Base-by-base conservation (phyloP, 1,140 invertebrate species). In the Oncopeltus fasciatus region DNA sequence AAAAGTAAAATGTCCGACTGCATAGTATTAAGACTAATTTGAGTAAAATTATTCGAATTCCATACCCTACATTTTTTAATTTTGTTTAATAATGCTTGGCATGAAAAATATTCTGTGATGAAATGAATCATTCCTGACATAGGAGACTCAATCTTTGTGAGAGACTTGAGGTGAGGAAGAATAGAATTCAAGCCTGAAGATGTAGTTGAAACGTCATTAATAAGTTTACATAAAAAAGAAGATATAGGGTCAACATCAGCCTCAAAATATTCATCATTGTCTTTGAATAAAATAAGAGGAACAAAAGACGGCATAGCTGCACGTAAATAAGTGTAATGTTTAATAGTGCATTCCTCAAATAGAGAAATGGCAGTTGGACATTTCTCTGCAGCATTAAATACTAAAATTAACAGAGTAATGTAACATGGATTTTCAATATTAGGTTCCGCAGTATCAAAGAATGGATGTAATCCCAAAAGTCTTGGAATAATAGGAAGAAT, bases 361-460 rank as follows among this genome's bases (percentile, higher is more conserved):
- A 98, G 76, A 31, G 92, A 86, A 63, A 90, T 77, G 80, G 98
- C 94, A 28, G 92, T 91, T 24, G 88, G 86, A 73, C 90, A 88
- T 70, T 88, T 81, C 65, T 87, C 80, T 1, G 95, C 94, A 26
- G 94, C 93, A 77, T 98, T 99, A 67, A 98, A 85, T 26, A 98
- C 87, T 59, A 98, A 74, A 61, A 99, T 90, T 44, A 99, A 74
- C 9, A 95, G 84, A 70, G 88, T 90, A 57, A 95, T 85, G 77
- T 86, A 98, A 58, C 88, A 83, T 21, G 92, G 88, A 77, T 98
- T 94, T 68, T 98, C 93, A 12, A 98, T 90, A 73, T 97, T 90
- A 0, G 90, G 89, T 73, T 98, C 95, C 4, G 92, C 86, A 66
- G 87, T 92, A 71, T 98, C 92, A 72, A 98, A 95, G 76, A 95